Evolutionary conservation across 1,140 invertebrate genomes (phyloP), one percentile per base, ranked within the genome.

Genomic region (Elymnias hypermnestra): DNA sequence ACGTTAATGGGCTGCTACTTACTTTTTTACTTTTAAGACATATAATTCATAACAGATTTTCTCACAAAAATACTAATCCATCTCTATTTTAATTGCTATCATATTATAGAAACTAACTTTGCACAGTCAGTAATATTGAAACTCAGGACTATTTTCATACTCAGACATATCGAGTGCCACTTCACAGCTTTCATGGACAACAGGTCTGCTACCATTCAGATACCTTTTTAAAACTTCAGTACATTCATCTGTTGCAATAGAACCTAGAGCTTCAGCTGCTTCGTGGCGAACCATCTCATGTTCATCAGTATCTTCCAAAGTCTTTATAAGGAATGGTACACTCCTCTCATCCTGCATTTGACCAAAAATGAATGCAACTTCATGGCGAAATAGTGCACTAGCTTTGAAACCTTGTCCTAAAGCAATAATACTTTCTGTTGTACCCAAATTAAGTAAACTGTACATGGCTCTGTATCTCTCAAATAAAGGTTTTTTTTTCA

Each of bases 261-360:
- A 92, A 0, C 98, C 98, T 13, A 99, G 83, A 7, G 98, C 98
- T 87, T 99, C 98, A 1, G 98, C 98, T 87, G 97, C 98, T 84
- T 99, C 98, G 82, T 99, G 98, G 23, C 98, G 88, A 3, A 97
- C 97, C 98, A 99, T 99, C 72, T 97, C 95, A 88, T 97, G 96
- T 87, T 99, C 97, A 0, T 86, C 19, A 4, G 19, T 21, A 21
- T 21, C 19, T 6, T 21, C 19, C 19, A 21, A 21, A 4, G 19
- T 21, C 6, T 4, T 21, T 21, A 21, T 89, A 18, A 99, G 86
- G 70, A 91, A 91, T 2, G 91, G 88, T 15, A 98, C 90, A 59
- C 94, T 94, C 3, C 90, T 86, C 53, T 91, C 89, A 85, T 98
- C 92, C 85, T 95, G 92, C 97, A 98, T 99, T 87, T 99, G 98